Base-by-base conservation (phyloP, 2,113 vertebrate species). In the Protomyctophum bolini region DNA sequence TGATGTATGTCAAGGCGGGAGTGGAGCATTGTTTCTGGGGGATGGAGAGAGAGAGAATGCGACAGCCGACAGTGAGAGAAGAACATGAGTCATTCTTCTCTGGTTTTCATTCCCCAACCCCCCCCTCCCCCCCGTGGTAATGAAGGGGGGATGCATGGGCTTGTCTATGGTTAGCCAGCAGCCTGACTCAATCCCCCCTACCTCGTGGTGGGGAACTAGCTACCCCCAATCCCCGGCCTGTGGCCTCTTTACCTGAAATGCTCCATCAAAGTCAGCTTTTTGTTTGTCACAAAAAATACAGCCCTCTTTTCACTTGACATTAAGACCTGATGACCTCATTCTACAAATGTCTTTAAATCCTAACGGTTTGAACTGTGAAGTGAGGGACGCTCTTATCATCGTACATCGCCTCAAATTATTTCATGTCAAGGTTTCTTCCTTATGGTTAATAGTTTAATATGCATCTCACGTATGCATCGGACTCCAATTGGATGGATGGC, bases 161-260 rank as follows among this genome's bases (percentile, higher is more conserved):
- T 61, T 28, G 47, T 41, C 57, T 9, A 58, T 66, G 10, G 67
- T 66, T 67, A 66, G 52, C 63, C 5, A 73, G 63, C 45, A 68
- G 66, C 55, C 33, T 47, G 10, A 0, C 7, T 66, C 15, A 54
- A 45, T 58, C 61, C 9, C 45, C 55, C 59, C 9, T 29, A 14
- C 65, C 2, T 71, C 15, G 45, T 57, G 46, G 61, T 64, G 75
- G 50, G 68, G 66, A 46, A 56, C 41, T 69, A 55, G 45, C 15
- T 59, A 15, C 68, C 33, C 66, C 68, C 59, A 61, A 66, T 65
- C 62, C 56, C 28, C 54, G 63, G 71, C 68, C 61, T 11, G 66
- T 73, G 70, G 65, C 52, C 52, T 55, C n/a, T 33, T 61, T 63
- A 41, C 58, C 70, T 63, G 10, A 74, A 64, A 55, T 70, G 55